phyloP scores from a whole-genome alignment of 2,113 vertebrate genomes.

The Bubo bubo region DNA sequence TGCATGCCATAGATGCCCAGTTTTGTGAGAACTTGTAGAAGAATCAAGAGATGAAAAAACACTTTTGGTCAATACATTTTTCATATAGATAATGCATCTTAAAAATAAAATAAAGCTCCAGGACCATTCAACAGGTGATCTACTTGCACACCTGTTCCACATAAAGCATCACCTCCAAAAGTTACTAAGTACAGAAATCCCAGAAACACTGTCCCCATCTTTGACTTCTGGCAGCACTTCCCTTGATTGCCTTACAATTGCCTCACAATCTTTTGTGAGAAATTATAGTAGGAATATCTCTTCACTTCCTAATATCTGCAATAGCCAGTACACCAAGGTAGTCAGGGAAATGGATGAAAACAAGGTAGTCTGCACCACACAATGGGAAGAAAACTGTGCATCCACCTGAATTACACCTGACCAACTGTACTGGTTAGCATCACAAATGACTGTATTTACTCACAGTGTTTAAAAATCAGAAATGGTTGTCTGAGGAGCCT shows the following conservation, averaged over 20 bases:
- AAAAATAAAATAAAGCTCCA: neutral
- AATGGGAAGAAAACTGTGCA: neutral
- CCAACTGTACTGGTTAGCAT: neutral
- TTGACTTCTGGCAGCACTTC: neutral
- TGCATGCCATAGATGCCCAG: neutral
- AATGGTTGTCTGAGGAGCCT: neutral
- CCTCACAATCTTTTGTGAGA: neutral
- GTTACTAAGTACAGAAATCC: neutral
- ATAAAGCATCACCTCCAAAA: neutral
- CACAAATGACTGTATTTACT: neutral
- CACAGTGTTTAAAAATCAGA: neutral
- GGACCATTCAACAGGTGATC: neutral
- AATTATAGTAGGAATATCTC: neutral
- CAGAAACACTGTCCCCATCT: neutral
- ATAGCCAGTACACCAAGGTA: neutral
- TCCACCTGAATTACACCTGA: neutral
- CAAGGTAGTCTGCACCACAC: neutral
- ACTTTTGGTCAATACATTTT: neutral
- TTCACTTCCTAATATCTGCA: neutral
- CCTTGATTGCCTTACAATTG: neutral
- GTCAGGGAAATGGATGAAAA: neutral
- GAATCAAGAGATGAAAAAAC: neutral
- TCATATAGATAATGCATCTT: neutral
- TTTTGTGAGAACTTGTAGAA: neutral
- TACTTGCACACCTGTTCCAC: neutral